Base-by-base conservation (phyloP, 1,140 invertebrate species). In the Oscheius sp. region DNA sequence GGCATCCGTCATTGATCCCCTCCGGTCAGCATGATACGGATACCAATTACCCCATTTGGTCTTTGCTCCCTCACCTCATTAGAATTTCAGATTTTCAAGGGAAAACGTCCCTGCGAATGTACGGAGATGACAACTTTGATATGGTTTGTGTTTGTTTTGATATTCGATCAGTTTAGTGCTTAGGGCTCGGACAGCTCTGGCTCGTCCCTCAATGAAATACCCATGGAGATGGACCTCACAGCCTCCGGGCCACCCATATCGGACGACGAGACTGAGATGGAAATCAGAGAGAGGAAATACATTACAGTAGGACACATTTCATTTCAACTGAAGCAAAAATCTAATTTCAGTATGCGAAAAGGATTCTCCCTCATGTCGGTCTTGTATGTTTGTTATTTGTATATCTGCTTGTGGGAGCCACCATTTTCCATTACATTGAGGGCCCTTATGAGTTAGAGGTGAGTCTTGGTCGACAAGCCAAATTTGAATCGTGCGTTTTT, bases 281-380 rank as follows among this genome's bases (percentile, higher is more conserved):
- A 75, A 34, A 74, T 38, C 2, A 63, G 63, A 45, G 58, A 73
- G 58, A 73, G 46, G n/a, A 73, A 73, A 34, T 73, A 64, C 23
- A 52, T 74, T 29, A 52, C 38, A 20, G 72, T 74, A 52, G 45
- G 2, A 49, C 13, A 20, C 52, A 52, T 58, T 64, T 20, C 28
- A 55, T 20, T 1, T 52, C 29, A n/a, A n/a, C n/a, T n/a, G n/a
- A n/a, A n/a, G 10, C 52, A 49, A 71, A 31, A 42, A 66, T 10
- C 13, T 20, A 2, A 28, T 66, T 73, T 67, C 35, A 74, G 66
- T 68, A 74, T 34, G 66, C 72, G 18, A 79, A 80, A 71, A 45
- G 76, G 28, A 82, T 83, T 63, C 68, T 84, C 2, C 82, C 82
- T 34, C 82, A 83, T 55, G 76, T 84, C 49, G 82, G 82, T 10